These are phyloP conservation scores for Aplochiton taeniatus DNA, from an alignment of 2,797 vertebrate species.

Conservation along the genomic window DNA sequence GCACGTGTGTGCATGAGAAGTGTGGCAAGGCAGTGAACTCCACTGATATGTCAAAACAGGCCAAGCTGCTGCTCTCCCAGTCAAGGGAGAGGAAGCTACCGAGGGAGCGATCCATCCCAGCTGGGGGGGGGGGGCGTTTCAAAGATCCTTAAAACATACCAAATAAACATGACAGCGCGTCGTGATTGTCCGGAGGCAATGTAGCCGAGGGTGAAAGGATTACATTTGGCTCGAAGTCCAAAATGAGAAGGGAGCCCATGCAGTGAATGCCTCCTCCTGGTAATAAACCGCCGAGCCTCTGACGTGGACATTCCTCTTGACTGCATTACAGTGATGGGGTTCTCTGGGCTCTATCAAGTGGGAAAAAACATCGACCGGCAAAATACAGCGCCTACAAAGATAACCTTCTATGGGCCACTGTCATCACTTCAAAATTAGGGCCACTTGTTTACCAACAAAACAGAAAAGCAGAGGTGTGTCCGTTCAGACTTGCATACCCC, in stretches of 20 bases:
- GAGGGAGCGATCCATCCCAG: slow-evolving; percentile 40
- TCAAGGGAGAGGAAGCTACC: slow-evolving; percentile 20
- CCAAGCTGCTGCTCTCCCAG: slow-evolving; percentile 18
- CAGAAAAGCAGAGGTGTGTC: not conserved
- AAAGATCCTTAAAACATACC: slow-evolving; percentile 29
- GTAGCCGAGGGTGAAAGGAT: slow-evolving; percentile 31
- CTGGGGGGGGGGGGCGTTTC: slow-evolving; percentile 16
- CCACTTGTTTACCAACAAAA: slow-evolving; percentile 18
- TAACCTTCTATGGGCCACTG: too few species aligned
- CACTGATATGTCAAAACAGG: slow-evolving; percentile 27
- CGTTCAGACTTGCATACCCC: slow-evolving; percentile 14
- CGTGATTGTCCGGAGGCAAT: slow-evolving; percentile 27
- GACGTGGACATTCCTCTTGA: slow-evolving; percentile 31
- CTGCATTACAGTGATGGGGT: slow-evolving; percentile 61
- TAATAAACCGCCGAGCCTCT: slow-evolving; percentile 48
- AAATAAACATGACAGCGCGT: slow-evolving; percentile 44
- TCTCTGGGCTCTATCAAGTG: slow-evolving; percentile 33
- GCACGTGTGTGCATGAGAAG: not conserved
- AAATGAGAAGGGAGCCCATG: slow-evolving; percentile 38
- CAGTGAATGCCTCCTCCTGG: slow-evolving; percentile 43
- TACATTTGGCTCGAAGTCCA: slow-evolving; percentile 53
- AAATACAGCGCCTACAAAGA: too few species aligned
- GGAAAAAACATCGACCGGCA: not conserved
- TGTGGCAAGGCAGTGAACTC: slow-evolving; percentile 10
- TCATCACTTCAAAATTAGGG: too few species aligned